phyloP scores from a whole-genome alignment of 2,113 vertebrate genomes.

The Dasyprocta punctata region DNA sequence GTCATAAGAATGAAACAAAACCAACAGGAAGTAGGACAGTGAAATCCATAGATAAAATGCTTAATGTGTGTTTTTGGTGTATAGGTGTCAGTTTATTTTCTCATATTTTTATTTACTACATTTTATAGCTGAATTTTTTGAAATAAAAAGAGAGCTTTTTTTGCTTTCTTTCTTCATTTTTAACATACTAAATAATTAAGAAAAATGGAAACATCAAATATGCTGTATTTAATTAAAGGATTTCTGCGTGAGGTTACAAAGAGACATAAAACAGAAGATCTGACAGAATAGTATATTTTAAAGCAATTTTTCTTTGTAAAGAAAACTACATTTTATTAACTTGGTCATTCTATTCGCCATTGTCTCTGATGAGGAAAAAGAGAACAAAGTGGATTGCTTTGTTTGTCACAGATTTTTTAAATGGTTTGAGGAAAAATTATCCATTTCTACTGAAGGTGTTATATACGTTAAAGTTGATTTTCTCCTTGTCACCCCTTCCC shows the following conservation, averaged over 20 bases:
- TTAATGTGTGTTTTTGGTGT: neutral
- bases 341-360: slow-evolving; percentile 30
- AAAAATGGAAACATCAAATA: slow-evolving; percentile 44
- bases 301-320: slow-evolving; percentile 47
- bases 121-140: neutral
- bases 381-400: neutral
- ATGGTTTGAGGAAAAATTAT: neutral
- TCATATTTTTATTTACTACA: neutral
- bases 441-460: neutral
- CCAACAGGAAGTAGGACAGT: neutral
- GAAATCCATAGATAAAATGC: neutral
- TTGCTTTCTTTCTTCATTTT: neutral
- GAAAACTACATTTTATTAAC: slow-evolving; percentile 54
- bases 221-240: neutral
- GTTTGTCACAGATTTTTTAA: neutral
- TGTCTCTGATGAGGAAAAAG: slow-evolving; percentile 32
- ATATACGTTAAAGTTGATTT: neutral
- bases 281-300: slow-evolving; percentile 42
- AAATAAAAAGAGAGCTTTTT: neutral
- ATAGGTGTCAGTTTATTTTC: neutral
- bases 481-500: neutral
- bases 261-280: neutral
- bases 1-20: neutral
- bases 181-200: slow-evolving; percentile 27
- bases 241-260: slow-evolving; percentile 46